Base-by-base conservation (phyloP, 1,140 invertebrate genomes). In the Listronotus oregonensis region DNA sequence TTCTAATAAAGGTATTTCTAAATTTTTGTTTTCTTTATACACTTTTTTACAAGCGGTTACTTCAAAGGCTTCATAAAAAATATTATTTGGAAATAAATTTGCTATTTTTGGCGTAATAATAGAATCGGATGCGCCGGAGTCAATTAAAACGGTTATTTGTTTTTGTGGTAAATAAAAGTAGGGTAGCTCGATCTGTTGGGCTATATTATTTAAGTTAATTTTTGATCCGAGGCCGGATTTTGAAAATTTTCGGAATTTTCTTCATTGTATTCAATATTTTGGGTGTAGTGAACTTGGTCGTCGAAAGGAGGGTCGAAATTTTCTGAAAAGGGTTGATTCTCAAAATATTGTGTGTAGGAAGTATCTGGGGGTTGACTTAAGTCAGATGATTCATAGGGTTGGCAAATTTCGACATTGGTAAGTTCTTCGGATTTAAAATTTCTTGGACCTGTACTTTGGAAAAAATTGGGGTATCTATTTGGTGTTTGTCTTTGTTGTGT, bases 201-300 rank as follows among this genome's bases (percentile, higher is more conserved):
- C 32, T 11, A 39, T 55, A 43, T 55, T 55, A 43, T 55, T 55
- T 55, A 55, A 15, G 32, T 55, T 17, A 55, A 55, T 39, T n/a
- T n/a, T 10, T 14, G 52, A 15, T 39, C 8, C 7, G 31, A n/a
- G 52, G 52, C 49, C 6, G 5, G 8, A 37, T 51, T n/a, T 8
- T 6, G 5, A 21, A 31, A 51, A 17, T 39, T 39, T 39, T 39
- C 11, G 14, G 21, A 21, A 39, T 14, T 55, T 55, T 55, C 34
- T 54, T 54, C 2, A 6, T 17, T 18, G 1, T 18, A 12, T 12
- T 12, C 8, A 9, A 12, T 5, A 37, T 37, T 37, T 9, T 37
- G 34, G 3, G 8, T 37, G 1, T 37, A 37, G 1, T 37, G 34
- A 37, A 37, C 8, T 37, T 37, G 34, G 34, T 37, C 1, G 34